These are phyloP conservation scores for Saguinus imperator DNA, from an alignment of 2,113 vertebrate species.

Conservation along the genomic window DNA sequence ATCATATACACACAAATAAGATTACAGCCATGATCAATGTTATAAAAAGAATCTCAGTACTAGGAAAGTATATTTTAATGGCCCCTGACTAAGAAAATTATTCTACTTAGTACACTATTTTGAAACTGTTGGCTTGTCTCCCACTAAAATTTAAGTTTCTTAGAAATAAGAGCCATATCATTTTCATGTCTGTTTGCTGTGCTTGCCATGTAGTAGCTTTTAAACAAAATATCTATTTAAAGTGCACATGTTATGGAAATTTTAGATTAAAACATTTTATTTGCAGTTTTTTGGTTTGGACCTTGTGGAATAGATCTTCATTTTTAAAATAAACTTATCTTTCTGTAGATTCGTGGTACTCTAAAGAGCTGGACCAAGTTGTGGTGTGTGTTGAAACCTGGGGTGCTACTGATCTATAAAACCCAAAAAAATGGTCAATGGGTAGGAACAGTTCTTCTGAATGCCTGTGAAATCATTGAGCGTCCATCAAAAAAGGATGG, in stretches of 20 bases:
- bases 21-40: background rate
- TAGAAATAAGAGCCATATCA: background rate
- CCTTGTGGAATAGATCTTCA: background rate
- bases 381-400: conserved; percentile 99
- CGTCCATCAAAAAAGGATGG: conserved; percentile 99
- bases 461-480: conserved; percentile 98
- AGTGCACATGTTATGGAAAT: background rate
- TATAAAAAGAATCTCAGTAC: background rate
- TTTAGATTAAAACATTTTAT: background rate
- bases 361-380: conserved; percentile 99
- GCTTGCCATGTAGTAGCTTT: background rate
- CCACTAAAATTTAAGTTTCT: background rate
- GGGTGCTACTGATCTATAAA: conserved; percentile 98
- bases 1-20: background rate
- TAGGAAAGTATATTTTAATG: conserved; percentile 31
- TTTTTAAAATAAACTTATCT: conserved; percentile 62
- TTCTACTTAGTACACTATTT: conserved; percentile 15
- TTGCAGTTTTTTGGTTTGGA: background rate
- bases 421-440: conserved; percentile 97
- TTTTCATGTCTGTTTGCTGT: background rate
- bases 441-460: conserved; percentile 99
- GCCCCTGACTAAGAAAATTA: background rate
- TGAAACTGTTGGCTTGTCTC: background rate
- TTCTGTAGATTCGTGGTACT: conserved; percentile 94
- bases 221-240: background rate